Base-by-base conservation (phyloP, 2,113 vertebrate genomes). In the Phoxinus phoxinus region DNA sequence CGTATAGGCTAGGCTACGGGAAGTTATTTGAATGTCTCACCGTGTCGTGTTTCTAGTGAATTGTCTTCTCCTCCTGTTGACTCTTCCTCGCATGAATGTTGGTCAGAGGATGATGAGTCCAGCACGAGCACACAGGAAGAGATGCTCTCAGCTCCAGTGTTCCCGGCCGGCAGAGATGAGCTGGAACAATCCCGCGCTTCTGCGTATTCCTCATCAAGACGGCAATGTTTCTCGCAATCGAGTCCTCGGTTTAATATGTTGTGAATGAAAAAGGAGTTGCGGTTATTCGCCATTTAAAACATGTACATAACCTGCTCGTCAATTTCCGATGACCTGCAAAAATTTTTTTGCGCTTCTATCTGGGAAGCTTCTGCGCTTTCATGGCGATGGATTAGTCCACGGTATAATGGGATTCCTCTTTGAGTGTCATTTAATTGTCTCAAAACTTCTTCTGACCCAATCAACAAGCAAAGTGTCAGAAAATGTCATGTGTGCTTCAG, bases 231-330 rank as follows among this genome's bases (percentile, higher is more conserved):
- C 15, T 56, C 23, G 17, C 74, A 78, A 35, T 91, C 91, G 23
- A 53, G 88, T 85, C 91, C 87, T 86, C 86, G 76, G n/a, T 90
- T 94, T 30, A 96, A 91, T 63, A 96, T 96, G 83, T 94, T 92
- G 85, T 93, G 90, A 83, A 96, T 95, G 0, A 92, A 94, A 88
- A 96, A 96, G 6, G 93, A 91, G 51, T 93, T 94, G 83, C 90
- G 91, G 80, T 87, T 92, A 74, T 91, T 89, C 48, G 94, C 92
- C 95, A 96, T 95, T 87, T 88, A 87, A 78, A 80, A 81, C 84
- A 84, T 87, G 25, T 61, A 85, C 69, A 23, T 65, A 77, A 58
- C 35, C 77, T 83, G 12, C 32, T 83, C 27, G 67, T 17, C 48
- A 37, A 4, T 51, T 4, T 65, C 2, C 58, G 44, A 51, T 69